Conservation (phyloP, 1,140 invertebrate species). For the Phymastichus coffea region DNA sequence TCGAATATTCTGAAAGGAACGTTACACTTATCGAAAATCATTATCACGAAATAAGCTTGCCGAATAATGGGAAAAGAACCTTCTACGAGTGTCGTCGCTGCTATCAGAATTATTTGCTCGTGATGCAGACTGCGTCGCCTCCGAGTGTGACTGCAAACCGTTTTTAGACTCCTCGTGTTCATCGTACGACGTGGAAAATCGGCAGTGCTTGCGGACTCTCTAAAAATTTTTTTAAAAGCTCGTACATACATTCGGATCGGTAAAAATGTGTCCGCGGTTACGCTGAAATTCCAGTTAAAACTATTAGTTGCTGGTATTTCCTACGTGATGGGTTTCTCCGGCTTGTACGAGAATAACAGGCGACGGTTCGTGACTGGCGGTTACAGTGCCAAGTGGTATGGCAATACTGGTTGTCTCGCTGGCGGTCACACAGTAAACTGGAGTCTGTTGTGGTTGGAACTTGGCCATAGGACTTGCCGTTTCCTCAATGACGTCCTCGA, state of each 20-base stretch:
- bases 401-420: constrained; percentile 50
- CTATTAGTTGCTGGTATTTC: too few species aligned
- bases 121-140: not conserved
- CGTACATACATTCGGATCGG: too few species aligned
- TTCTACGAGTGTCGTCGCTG: not conserved
- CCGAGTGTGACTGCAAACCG: not conserved
- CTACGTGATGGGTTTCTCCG: constrained; percentile 29
- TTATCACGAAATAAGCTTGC: too few species aligned
- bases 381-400: constrained; percentile 44
- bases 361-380: constrained; percentile 42
- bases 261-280: too few species aligned
- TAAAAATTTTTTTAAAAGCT: too few species aligned
- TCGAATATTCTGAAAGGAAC: not conserved
- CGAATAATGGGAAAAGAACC: too few species aligned
- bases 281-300: too few species aligned
- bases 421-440: constrained; percentile 64
- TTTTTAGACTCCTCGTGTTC: not conserved
- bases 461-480: constrained; percentile 62
- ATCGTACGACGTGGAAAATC: not conserved
- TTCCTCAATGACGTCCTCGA: constrained; percentile 56
- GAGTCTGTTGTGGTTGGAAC: constrained; percentile 65
- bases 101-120: not conserved
- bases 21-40: too few species aligned
- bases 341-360: constrained; percentile 39
- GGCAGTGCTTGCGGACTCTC: not conserved